Percentiles rank a stretch among this genome's conserved stretches.
Evolutionary conservation across 2,797 vertebrate genomes (phyloP).

Genomic region (Cacajao melanocephalus): DNA sequence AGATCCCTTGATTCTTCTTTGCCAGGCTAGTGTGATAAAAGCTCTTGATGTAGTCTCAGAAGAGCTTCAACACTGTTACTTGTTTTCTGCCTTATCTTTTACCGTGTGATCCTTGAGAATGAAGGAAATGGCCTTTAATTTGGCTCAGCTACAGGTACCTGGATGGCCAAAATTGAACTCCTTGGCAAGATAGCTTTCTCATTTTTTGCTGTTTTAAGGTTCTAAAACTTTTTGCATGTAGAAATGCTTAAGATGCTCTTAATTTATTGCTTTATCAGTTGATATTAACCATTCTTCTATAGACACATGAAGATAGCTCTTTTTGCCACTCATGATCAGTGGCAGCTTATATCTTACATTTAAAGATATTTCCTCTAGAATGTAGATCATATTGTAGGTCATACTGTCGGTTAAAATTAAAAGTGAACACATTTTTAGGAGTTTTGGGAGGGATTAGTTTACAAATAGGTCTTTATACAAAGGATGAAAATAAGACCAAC

Average conservation of each 20-base stretch:
- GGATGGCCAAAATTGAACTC: constrained; percentile 81
- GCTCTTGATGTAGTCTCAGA: constrained; percentile 80
- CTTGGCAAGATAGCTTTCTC: constrained; percentile 81
- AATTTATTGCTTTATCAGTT: constrained; percentile 76
- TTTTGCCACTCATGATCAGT: constrained; percentile 75
- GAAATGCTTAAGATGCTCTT: constrained; percentile 77
- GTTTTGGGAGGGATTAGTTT: constrained; percentile 62
- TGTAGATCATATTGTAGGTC: constrained; percentile 72
- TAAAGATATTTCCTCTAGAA: constrained; percentile 79
- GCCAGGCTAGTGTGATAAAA: constrained; percentile 76
- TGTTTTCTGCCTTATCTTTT: constrained; percentile 79
- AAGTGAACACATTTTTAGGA: constrained; percentile 79
- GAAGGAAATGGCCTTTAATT: constrained; percentile 80
- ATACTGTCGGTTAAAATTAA: constrained; percentile 82
- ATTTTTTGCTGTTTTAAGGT: constrained; percentile 72
- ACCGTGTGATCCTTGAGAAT: constrained; percentile 76
- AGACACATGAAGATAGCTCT: constrained; percentile 69
- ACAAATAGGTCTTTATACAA: constrained; percentile 48
- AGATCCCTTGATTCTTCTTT: constrained; percentile 80
- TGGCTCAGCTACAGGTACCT: constrained; percentile 83
- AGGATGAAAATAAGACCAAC: constrained; percentile 26
- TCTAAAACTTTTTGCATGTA: constrained; percentile 74
- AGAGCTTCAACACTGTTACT: constrained; percentile 78
- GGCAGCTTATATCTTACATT: constrained; percentile 76
- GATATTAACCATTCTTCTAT: constrained; percentile 74